phyloP scores from a whole-genome alignment of 2,797 vertebrate genomes.

The Tragopan temminckii region DNA sequence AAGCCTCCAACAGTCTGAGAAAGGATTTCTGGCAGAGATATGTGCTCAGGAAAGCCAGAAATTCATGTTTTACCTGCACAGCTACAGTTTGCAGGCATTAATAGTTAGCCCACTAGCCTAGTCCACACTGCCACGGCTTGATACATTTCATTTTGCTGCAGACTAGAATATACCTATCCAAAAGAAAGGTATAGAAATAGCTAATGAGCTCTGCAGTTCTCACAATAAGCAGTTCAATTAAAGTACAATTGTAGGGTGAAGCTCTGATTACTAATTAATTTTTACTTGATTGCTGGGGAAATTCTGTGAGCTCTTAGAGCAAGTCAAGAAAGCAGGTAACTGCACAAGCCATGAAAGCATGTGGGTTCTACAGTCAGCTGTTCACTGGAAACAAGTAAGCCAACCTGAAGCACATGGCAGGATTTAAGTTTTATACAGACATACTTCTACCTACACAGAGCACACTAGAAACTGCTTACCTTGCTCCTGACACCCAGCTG shows the following conservation, averaged over 20 bases:
- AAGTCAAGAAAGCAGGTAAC: neutral
- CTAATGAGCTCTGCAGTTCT: neutral
- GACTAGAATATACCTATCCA: neutral
- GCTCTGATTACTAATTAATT: neutral
- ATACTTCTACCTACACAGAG: neutral
- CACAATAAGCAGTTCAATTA: neutral
- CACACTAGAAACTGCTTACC: neutral
- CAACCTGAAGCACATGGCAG: neutral
- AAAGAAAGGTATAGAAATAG: neutral
- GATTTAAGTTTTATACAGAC: fast-evolving
- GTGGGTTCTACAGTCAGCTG: neutral
- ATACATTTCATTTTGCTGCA: neutral
- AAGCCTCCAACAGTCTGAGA: neutral
- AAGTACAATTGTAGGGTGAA: neutral
- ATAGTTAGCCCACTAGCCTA: neutral
- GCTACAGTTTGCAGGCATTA: neutral
- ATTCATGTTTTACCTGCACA: neutral
- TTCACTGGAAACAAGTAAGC: neutral
- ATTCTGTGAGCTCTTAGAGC: neutral
- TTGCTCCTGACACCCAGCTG: neutral
- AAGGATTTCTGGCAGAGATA: neutral
- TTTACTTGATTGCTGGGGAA: neutral
- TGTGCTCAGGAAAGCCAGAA: neutral
- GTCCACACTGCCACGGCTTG: neutral
- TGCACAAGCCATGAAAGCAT: fast-evolving